Evolutionary conservation across 2,797 vertebrate genomes (phyloP).

Genomic region (Hippoglossus hippoglossus): DNA sequence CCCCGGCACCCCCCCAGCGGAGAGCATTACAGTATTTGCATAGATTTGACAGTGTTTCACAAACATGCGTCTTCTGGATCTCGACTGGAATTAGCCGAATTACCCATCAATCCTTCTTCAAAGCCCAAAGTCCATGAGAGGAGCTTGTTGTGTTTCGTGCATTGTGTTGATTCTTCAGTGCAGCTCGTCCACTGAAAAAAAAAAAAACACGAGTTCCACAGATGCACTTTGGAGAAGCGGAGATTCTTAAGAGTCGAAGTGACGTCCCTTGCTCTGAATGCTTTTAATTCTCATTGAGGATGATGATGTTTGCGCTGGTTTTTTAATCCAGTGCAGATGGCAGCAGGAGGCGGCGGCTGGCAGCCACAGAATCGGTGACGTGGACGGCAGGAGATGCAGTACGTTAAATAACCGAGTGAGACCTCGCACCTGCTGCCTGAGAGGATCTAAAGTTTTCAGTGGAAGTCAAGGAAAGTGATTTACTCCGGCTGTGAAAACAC

Average conservation of each 20-base stretch:
- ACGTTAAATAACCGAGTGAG: slow-evolving; percentile 36
- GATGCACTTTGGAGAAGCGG: not conserved
- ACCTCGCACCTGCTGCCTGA: slow-evolving; percentile 35
- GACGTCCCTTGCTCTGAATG: not conserved
- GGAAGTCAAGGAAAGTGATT: slow-evolving; percentile 6
- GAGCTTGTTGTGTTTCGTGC: too few species aligned
- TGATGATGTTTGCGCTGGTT: slow-evolving; percentile 38
- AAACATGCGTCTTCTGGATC: not conserved
- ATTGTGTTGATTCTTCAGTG: too few species aligned
- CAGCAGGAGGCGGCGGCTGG: slow-evolving; percentile 49
- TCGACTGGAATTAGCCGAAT: slow-evolving; percentile 10
- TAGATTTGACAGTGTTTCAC: not conserved
- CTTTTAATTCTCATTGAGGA: slow-evolving; percentile 2
- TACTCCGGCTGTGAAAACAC: slow-evolving; percentile 4
- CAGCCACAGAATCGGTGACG: slow-evolving; percentile 21
- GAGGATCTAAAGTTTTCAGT: slow-evolving; percentile 5
- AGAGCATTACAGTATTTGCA: slow-evolving; percentile 21
- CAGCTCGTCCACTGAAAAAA: too few species aligned
- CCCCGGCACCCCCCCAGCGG: not conserved
- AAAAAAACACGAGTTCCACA: not conserved
- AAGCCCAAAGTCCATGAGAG: too few species aligned
- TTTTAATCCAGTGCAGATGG: slow-evolving; percentile 60
- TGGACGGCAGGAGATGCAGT: slow-evolving; percentile 9
- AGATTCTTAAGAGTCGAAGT: not conserved
- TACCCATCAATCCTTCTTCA: not conserved